A percentile compares a stretch with the other conserved stretches of the same genome.
Evolutionary conservation across 2,888 invertebrate genomes (phyloP).

Genomic region (Antitype chi): DNA sequence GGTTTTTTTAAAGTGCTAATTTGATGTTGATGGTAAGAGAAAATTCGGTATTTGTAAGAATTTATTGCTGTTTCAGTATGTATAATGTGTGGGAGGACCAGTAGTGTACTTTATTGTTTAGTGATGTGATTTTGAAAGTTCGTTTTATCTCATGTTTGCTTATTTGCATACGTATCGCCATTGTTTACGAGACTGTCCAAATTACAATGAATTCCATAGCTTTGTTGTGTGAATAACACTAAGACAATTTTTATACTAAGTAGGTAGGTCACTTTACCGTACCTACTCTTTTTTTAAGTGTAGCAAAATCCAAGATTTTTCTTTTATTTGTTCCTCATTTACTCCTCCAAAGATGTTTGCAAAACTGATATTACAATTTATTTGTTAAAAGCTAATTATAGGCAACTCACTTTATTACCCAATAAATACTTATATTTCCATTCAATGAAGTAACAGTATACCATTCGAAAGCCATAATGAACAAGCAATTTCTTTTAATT

Average conservation of each 20-base stretch:
- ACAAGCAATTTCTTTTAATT: constrained; percentile 45
- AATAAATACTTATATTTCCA: background rate
- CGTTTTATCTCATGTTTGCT: background rate
- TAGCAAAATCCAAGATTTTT: background rate
- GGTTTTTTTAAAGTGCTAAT: constrained; percentile 41
- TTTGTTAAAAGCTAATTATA: background rate
- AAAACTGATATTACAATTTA: background rate
- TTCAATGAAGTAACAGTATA: constrained; percentile 11
- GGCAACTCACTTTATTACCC: background rate
- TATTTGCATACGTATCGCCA: background rate
- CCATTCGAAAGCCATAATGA: constrained; percentile 57
- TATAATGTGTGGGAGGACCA: constrained; percentile 1
- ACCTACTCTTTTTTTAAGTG: background rate
- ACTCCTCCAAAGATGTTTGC: background rate
- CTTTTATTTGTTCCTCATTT: background rate
- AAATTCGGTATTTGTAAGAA: constrained; percentile 14
- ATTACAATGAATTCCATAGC: background rate
- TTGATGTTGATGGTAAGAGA: constrained; percentile 29
- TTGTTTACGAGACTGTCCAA: background rate
- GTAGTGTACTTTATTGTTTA: constrained; percentile 27
- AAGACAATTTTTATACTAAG: background rate
- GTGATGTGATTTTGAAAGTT: constrained; percentile 13
- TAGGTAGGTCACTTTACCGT: background rate
- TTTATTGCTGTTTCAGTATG: constrained; percentile 10
- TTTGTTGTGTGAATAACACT: background rate